A percentile compares a stretch with the other conserved stretches of the same genome.
phyloP scores from a whole-genome alignment of 2,888 invertebrate genomes.

The Chrysomela aeneicollis region DNA sequence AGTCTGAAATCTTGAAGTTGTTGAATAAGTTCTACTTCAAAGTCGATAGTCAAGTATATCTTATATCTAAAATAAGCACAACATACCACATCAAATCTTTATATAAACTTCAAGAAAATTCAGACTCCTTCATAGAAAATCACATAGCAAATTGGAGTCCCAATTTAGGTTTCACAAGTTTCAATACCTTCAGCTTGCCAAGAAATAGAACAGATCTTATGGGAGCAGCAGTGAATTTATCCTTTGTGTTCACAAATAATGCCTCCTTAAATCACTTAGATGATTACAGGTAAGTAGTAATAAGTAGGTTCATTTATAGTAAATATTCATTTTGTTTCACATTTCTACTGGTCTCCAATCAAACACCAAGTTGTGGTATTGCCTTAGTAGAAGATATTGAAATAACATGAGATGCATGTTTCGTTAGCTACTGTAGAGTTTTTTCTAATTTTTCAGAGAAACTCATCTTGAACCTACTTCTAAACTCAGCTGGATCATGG shows the following conservation, averaged over 20 bases:
- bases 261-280: conserved; percentile 60
- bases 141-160: conserved; percentile 26
- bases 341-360: too few relatives aligned
- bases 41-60: conserved; percentile 44
- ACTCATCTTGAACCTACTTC: conserved; percentile 59
- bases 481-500: conserved; percentile 67
- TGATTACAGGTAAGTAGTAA: conserved; percentile 57
- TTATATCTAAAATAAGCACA: conserved; percentile 31
- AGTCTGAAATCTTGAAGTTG: not conserved
- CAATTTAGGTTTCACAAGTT: conserved; percentile 22
- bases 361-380: too few relatives aligned
- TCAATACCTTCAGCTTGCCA: conserved; percentile 11
- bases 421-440: too few relatives aligned
- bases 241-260: conserved; percentile 54
- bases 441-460: conserved; percentile 46
- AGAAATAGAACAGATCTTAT: conserved; percentile 37
- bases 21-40: conserved; percentile 36
- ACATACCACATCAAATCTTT: conserved; percentile 38
- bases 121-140: not conserved
- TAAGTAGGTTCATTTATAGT: too few relatives aligned
- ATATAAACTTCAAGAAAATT: conserved; percentile 39
- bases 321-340: too few relatives aligned
- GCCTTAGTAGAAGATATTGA: too few relatives aligned
- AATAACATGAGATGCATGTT: too few relatives aligned
- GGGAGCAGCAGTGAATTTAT: conserved; percentile 45